These are phyloP conservation scores for Ennomos quercinarius DNA, from an alignment of 2,888 invertebrate species.

Conservation along the genomic window DNA sequence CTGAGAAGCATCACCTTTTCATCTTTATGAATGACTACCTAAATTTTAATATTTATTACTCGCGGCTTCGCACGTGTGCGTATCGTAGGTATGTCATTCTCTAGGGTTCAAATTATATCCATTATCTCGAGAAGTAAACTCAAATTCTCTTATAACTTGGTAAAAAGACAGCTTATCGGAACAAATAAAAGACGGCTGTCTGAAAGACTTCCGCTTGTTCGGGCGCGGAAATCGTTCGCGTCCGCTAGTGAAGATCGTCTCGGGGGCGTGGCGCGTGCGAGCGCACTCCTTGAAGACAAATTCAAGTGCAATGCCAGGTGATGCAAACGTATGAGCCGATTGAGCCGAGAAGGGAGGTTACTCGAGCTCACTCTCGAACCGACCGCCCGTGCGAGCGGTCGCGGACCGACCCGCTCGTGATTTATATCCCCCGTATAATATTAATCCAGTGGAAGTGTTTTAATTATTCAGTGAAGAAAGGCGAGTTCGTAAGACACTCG, in stretches of 20 bases:
- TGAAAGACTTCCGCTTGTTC: constrained; percentile 19
- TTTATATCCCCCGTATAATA: not conserved
- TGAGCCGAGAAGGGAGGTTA: constrained; percentile 1
- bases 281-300: constrained; percentile 60
- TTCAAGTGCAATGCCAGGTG: constrained; percentile 79
- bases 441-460: constrained; percentile 17
- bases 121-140: too few species aligned
- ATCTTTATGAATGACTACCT: not conserved
- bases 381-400: constrained; percentile 51
- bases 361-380: constrained; percentile 58
- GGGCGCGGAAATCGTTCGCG: constrained; percentile 7
- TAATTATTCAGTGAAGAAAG: constrained; percentile 30
- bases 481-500: constrained; percentile 1
- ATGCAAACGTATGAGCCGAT: constrained; percentile 57
- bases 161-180: constrained; percentile 10
- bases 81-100: too few species aligned
- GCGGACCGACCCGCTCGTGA: constrained; percentile 34
- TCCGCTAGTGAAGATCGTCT: constrained; percentile 51
- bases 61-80: too few species aligned
- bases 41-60: too few species aligned
- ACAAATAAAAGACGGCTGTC: constrained; percentile 16
- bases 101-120: too few species aligned
- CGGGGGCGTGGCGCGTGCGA: constrained; percentile 69
- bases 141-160: constrained; percentile 9
- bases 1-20: not conserved